Evolutionary conservation across 1,140 invertebrate genomes (phyloP).

Genomic region (Musca domestica): DNA sequence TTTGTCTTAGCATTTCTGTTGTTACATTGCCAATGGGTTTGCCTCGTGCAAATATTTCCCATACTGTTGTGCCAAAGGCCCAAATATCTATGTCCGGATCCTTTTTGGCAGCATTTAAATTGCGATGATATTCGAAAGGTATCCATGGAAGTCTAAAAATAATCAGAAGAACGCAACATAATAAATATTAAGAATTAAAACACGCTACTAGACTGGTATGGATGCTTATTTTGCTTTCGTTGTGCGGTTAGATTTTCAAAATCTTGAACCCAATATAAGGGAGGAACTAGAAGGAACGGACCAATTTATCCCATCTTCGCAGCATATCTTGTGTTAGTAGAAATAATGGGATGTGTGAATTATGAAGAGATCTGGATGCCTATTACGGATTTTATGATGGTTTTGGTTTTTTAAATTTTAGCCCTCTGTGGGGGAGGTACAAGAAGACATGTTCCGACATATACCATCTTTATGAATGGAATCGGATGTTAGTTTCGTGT

Average conservation of each 20-base stretch:
- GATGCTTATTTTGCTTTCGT: background rate
- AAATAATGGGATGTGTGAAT: no score
- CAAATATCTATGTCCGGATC: conserved; percentile 76
- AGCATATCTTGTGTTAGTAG: no score
- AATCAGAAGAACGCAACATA: background rate
- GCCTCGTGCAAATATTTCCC: conserved; percentile 86
- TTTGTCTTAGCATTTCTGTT: conserved; percentile 9
- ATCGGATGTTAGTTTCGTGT: no score
- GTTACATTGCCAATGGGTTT: conserved; percentile 48
- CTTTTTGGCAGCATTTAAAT: conserved; percentile 64
- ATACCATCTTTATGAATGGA: no score
- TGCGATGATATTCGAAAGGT: conserved; percentile 73
- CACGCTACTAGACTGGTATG: conserved; percentile 2
- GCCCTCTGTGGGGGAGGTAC: no score
- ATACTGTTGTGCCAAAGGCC: conserved; percentile 85
- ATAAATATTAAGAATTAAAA: background rate
- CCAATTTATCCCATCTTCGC: no score
- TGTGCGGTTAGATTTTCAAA: background rate
- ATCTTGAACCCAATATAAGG: no score
- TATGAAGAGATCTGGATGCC: no score
- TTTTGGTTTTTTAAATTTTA: no score
- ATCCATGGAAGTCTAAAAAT: conserved; percentile 82
- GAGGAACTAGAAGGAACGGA: no score
- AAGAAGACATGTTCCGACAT: no score
- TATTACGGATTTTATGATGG: no score